These are phyloP conservation scores for Baryphthengus martii DNA, from an alignment of 2,113 vertebrate species.

Conservation along the genomic window DNA sequence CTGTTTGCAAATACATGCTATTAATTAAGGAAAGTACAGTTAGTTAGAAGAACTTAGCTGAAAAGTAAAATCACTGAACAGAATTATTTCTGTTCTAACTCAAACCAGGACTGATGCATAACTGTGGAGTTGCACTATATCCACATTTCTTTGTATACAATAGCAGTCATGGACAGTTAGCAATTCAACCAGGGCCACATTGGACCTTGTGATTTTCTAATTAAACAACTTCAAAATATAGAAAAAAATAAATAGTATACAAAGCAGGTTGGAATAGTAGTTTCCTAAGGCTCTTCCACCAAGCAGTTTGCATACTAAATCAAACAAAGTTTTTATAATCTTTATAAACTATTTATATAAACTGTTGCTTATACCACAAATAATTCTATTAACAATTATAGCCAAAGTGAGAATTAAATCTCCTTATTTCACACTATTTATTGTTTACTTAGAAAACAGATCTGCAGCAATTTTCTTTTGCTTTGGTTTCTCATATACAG, in stretches of 20 bases:
- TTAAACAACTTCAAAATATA: not conserved
- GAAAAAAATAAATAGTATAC: not conserved
- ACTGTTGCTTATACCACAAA: not conserved
- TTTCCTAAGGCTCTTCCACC: not conserved
- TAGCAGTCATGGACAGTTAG: not conserved
- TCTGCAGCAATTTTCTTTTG: not conserved
- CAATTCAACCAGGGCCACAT: not conserved
- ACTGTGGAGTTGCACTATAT: not conserved
- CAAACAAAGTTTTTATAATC: not conserved
- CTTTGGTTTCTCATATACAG: not conserved
- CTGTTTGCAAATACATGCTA: too few relatives aligned
- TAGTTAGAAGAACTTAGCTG: too few relatives aligned
- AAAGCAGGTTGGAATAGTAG: not conserved
- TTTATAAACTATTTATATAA: not conserved
- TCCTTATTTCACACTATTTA: not conserved
- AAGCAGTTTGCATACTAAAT: not conserved
- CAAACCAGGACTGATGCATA: not conserved
- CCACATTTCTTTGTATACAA: not conserved
- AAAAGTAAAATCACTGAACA: too few relatives aligned
- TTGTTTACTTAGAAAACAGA: not conserved
- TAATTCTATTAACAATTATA: not conserved
- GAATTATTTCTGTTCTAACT: too few relatives aligned
- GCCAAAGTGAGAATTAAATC: not conserved
- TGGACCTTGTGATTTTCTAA: not conserved
- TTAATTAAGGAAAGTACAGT: too few relatives aligned